Base-by-base conservation (phyloP, 2,888 invertebrate genomes). In the Oscheius myriophilus region DNA sequence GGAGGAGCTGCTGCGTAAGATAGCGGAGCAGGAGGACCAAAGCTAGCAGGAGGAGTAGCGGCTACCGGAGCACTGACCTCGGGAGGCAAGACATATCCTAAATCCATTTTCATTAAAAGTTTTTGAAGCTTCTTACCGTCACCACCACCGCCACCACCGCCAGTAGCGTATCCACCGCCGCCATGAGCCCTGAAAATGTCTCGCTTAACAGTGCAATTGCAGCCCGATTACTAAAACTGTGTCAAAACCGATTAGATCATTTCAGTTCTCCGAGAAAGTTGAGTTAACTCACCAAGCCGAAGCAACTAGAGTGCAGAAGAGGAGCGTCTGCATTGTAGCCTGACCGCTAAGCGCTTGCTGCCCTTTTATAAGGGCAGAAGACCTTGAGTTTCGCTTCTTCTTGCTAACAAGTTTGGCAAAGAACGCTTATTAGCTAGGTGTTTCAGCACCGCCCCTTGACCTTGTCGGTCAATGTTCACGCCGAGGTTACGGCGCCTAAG, bases 401-500 rank as follows among this genome's bases (percentile, higher is more conserved):
- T 61, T 61, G 25, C 61, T 49, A 49, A 49, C 61, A n/a, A 49
- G 61, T 61, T 61, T 61, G 49, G 9, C 61, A 61, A 61, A 61
- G 61, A 61, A 61, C 61, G 61, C 61, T 61, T 61, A 61, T 61
- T 61, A 61, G 61, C 61, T 61, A 49, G 61, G 49, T 58, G 49
- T 25, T 46, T n/a, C 49, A 61, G 61, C 49, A 61, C 61, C 61
- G 61, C 61, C 61, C 61, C 46, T 49, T 46, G 61, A 61, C 61
- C 61, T 61, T 61, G 61, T 33, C 33, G 33, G 33, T 33, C 33
- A 33, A 33, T 33, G 33, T 33, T 33, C 33, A 33, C 4, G 33
- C 33, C 33, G 33, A 33, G 33, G 33, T 33, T 33, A 33, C 33
- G 33, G 33, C 33, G 33, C 33, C 3, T 33, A 33, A 33, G 33